Evolutionary conservation across 2,888 invertebrate genomes (phyloP), one percentile per base, ranked within the genome.

Genomic region (Rhamnusium bicolor): DNA sequence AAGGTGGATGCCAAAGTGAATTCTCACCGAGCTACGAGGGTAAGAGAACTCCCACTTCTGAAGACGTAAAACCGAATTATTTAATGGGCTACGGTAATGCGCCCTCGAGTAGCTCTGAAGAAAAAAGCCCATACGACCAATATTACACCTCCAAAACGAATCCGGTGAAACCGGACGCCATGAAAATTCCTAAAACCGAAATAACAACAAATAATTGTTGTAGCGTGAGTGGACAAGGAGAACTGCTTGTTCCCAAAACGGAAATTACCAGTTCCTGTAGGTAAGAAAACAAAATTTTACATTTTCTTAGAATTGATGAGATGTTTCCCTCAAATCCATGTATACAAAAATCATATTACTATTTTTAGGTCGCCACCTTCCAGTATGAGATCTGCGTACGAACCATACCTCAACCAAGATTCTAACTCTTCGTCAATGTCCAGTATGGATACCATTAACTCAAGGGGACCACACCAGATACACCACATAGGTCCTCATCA

Each of bases 391-490:
- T 87, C 89, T 21, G 87, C 89, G 2, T 91, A 91, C 90, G 93
- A 93, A 88, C 92, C 91, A 0, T 92, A 92, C 84, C 85, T 91
- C 80, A 92, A 91, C 83, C 92, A 92, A 89, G 94, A 94, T 88
- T 94, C 94, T 75, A 92, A 92, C 82, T 92, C 92, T 80, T 94
- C 92, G 2, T 92, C 92, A 32, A 89, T 92, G 89, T 92, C 91
- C 4, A 93, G 92, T 83, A 93, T 94, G 92, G 94, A 94, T 85
- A 91, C 92, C n/a, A 87, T 89, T 83, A 86, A 87, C 63, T 84
- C 88, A 1, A 82, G 88, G 69, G 85, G 86, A 72, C 89, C 88
- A 77, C 90, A 89, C 74, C 89, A 89, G 47, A 85, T 88, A 49
- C 90, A 90, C 82, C 87, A 27, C 86, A 87, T 19, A 76, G 74